Base-by-base conservation (phyloP, 2,797 vertebrate species). In the Hypotaenidia philippensis region DNA sequence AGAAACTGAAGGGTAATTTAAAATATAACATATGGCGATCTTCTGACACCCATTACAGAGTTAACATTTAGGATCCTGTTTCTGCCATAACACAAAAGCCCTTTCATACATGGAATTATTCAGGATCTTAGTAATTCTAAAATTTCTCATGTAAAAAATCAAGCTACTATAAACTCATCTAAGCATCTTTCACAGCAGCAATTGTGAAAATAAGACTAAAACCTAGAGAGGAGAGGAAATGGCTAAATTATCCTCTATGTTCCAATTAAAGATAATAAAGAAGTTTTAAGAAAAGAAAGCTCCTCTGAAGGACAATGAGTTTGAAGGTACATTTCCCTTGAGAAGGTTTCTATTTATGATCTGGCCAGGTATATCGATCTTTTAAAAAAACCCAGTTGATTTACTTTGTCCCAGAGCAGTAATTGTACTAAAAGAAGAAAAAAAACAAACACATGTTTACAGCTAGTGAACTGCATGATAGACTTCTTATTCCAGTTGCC, bases 291-390 rank as follows among this genome's bases (percentile, higher is more conserved):
- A 63, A 26, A 93, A 84, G 81, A 83, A 36, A 64, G 55, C 6
- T 65, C 6, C 9, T 82, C n/a, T 31, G 56, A 89, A 96, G 31
- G 41, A 84, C 40, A 87, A 50, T 36, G 18, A 36, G 5, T 56
- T 11, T 52, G 45, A 88, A 3, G 44, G 52, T 81, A 55, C 25
- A 71, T 57, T 88, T 94, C n/a, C 32, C 45, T 72, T 75, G 64
- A 90, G 75, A 94, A 95, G 16, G 11, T 53, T 41, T 93, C 79
- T 95, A 85, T 93, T 92, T 95, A 88, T 89, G 10, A 69, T 81
- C 53, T 79, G 6, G 21, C 75, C 72, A 80, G 55, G 20, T 32
- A 68, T 89, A 96, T 85, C 1, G 29, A 94, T 92, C 63, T 90
- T 95, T 91, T 38, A 85, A 18, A 53, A 93, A 83, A 12, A 0